phyloP scores from a whole-genome alignment of 2,113 vertebrate genomes.

The Calidris pygmaea region DNA sequence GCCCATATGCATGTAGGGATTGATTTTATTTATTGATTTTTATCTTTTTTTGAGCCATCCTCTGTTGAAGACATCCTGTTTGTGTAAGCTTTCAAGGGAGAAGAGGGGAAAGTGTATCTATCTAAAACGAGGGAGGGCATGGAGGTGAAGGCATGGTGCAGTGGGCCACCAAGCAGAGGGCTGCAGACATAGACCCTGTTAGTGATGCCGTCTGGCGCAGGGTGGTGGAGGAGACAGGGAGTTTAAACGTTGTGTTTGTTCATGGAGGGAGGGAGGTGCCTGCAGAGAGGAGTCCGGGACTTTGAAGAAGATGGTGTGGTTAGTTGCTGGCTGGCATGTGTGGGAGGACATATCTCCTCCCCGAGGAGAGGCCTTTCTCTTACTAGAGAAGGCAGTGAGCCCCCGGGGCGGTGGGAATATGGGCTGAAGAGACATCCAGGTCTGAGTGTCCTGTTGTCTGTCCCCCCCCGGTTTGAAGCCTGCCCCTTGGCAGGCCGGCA shows the following conservation, averaged over 20 bases:
- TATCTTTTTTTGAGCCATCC: neutral
- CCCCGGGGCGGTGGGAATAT: neutral
- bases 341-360: neutral
- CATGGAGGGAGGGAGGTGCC: neutral
- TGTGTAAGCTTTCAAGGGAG: neutral
- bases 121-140: neutral
- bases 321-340: accelerated
- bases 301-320: neutral
- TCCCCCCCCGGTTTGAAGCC: neutral
- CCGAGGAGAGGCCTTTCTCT: neutral
- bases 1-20: neutral
- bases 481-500: slow-evolving; percentile 10
- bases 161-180: neutral
- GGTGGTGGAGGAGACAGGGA: neutral
- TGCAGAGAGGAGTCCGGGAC: neutral
- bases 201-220: neutral
- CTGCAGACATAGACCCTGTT: neutral
- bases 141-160: neutral
- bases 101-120: neutral
- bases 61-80: neutral
- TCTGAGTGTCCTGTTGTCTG: neutral
- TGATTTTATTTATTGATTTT: neutral
- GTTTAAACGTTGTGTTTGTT: neutral
- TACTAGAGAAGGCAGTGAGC: neutral
- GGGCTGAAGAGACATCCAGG: neutral